A percentile compares a stretch with the other conserved stretches of the same genome.
These are phyloP conservation scores for Nycticebus coucang DNA, from an alignment of 2,113 vertebrate species.

Conservation along the genomic window DNA sequence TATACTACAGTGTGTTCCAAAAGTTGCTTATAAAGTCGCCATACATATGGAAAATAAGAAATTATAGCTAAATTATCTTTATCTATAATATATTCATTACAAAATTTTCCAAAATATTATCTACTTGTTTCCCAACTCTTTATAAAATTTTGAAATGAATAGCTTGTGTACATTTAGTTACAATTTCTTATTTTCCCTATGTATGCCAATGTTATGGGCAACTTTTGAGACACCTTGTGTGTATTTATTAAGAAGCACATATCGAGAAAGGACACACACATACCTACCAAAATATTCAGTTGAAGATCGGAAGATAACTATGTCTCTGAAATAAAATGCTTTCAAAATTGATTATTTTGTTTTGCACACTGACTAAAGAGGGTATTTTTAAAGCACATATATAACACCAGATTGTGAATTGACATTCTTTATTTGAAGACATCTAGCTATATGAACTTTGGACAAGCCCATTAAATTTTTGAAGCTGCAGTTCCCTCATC, in stretches of 20 bases:
- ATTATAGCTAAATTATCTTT: too few relatives aligned
- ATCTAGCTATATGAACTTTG: neutral
- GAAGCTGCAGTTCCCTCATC: neutral
- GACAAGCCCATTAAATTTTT: neutral
- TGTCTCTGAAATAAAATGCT: neutral
- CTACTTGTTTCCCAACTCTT: too few relatives aligned
- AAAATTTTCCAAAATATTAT: too few relatives aligned
- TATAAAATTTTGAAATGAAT: too few relatives aligned
- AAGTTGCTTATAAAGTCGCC: too few relatives aligned
- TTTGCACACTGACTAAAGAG: neutral
- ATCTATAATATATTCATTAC: too few relatives aligned
- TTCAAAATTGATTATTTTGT: neutral
- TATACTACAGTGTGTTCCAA: too few relatives aligned
- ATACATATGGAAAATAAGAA: too few relatives aligned
- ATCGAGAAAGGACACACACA: neutral
- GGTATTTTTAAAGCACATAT: neutral
- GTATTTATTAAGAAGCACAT: neutral
- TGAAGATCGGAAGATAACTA: neutral
- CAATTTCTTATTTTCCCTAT: too few relatives aligned
- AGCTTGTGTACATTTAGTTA: too few relatives aligned
- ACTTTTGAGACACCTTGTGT: too few relatives aligned
- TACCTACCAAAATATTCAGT: neutral
- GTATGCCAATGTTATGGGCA: too few relatives aligned
- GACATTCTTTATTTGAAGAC: neutral
- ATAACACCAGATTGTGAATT: neutral